A percentile compares a stretch with the other conserved stretches of the same genome.
Evolutionary conservation across 1,140 invertebrate genomes (phyloP).

Genomic region (Sinonovacula constricta): DNA sequence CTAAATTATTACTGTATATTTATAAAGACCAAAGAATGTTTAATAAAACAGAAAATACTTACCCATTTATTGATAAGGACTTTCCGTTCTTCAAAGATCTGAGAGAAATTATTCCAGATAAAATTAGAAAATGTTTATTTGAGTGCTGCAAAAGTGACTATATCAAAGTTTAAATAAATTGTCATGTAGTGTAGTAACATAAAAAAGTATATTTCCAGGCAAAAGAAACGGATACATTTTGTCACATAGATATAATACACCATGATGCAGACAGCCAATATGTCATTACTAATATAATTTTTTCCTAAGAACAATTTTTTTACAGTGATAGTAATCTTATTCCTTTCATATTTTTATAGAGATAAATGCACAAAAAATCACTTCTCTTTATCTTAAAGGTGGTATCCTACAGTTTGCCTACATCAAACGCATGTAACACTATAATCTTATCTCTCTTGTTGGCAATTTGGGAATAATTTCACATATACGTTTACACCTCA

Average conservation of each 20-base stretch:
- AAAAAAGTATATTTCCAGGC: neutral
- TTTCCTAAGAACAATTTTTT: no score
- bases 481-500: no score
- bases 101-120: conserved; percentile 51
- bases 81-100: conserved; percentile 78
- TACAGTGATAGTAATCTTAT: no score
- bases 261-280: neutral
- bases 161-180: neutral
- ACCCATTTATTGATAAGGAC: conserved; percentile 77
- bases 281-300: neutral
- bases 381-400: no score
- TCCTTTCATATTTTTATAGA: no score
- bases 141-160: neutral
- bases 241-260: neutral
- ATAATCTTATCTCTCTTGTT: no score
- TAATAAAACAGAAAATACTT: conserved; percentile 36
- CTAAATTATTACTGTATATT: neutral
- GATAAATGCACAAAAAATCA: no score
- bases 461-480: no score
- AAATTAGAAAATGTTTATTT: no score
- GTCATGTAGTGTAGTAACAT: neutral
- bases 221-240: neutral
- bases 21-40: neutral
- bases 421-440: no score
- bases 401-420: no score